Evolutionary conservation across 2,888 invertebrate genomes (phyloP), one percentile per base, ranked within the genome.

Genomic region (Drosophila rellima): DNA sequence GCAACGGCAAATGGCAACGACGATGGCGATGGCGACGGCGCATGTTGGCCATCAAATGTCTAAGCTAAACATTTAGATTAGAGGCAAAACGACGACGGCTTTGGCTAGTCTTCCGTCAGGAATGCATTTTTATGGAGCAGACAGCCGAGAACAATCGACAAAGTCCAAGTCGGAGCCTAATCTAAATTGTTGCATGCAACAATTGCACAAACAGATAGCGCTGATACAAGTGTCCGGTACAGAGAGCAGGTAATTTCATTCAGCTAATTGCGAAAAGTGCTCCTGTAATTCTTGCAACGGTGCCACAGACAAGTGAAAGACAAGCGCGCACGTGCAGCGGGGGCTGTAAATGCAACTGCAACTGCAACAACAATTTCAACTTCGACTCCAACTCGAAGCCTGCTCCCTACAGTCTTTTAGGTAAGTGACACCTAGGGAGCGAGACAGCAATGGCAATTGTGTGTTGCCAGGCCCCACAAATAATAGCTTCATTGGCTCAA

Each of bases 261-360:
- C 70, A 86, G 70, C 83, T 90, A 90, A 91, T 91, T 91, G 91
- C 83, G 85, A 83, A 89, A 90, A 91, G 89, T 91, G 90, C 91
- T 89, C 82, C 90, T 79, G 89, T 81, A 82, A 81, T 84, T 72
- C 70, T 23, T 17, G 6, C 74, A 81, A 69, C 48, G 85, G 73
- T 74, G 74, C 77, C 60, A 69, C 56, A 64, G 88, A 82, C 87
- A 80, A 74, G 70, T 88, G 70, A 85, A 79, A 79, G 83, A 88
- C 83, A 88, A 72, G 72, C 69, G 69, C 39, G 73, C 79, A 79
- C 73, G 68, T 82, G 82, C 73, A 69, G 80, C 73, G 73, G 73
- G 72, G 61, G 78, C 42, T 60, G 65, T 44, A 70, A 44, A 52
- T 2, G 39, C 31, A 55, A 44, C 40, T 0, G 0, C 51, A 44